Conservation (phyloP, 2,888 invertebrate species). For the Geotrupes spiniger region DNA sequence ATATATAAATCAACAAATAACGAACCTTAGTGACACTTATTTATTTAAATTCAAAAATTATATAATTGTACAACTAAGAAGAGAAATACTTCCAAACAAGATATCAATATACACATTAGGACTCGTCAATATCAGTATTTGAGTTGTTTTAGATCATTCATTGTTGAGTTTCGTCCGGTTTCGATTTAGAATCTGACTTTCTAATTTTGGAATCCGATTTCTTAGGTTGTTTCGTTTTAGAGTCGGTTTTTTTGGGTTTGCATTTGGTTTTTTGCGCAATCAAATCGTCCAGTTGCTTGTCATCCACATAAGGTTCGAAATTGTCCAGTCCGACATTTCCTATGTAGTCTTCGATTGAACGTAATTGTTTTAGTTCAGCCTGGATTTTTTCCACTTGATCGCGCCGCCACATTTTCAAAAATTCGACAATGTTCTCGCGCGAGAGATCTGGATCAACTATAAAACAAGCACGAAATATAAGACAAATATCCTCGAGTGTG, state of each 20-base stretch:
- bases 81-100: no score
- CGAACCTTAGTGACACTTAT: no score
- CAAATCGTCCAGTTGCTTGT: slow-evolving; percentile 16
- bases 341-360: slow-evolving; percentile 42
- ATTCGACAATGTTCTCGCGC: slow-evolving; percentile 36
- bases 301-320: slow-evolving; percentile 25
- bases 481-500: no score
- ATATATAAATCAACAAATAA: no score
- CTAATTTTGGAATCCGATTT: not conserved
- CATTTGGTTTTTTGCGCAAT: slow-evolving; percentile 8
- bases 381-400: slow-evolving; percentile 44
- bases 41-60: no score
- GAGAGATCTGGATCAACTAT: slow-evolving; percentile 31
- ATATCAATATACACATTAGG: no score
- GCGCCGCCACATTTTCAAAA: slow-evolving; percentile 39
- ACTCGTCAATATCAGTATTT: no score
- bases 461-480: no score
- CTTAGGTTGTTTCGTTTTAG: slow-evolving; percentile 7
- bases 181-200: no score
- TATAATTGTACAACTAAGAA: no score
- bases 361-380: slow-evolving; percentile 40
- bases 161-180: no score
- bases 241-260: not conserved
- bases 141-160: no score
- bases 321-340: slow-evolving; percentile 34